Base-by-base conservation (phyloP, 2,888 invertebrate species). In the Dasypolia templi region DNA sequence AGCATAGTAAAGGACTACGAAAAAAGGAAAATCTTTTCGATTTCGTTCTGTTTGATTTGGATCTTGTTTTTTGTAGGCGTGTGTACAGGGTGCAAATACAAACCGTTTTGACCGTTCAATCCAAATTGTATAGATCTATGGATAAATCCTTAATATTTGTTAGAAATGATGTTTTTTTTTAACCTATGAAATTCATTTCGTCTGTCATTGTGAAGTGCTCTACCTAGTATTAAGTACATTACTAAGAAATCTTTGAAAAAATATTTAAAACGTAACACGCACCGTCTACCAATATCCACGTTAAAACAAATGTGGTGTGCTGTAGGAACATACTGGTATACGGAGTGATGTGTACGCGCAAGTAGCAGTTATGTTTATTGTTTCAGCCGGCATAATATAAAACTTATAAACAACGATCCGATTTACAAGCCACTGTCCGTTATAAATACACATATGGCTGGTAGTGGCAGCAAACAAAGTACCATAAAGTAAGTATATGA, bases 341-440 rank as follows among this genome's bases (percentile, higher is more conserved):
- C 80, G 69, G 75, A 72, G 64, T 65, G 75, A 65, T 72, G 81
- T 71, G 61, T 72, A 71, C 79, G 83, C 86, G 84, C 89, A 88
- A 90, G 91, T 91, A 92, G 89, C 90, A 87, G 82, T 83, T 79
- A 88, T 94, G 91, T 93, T 93, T 94, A 92, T 93, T 93, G 85
- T 91, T 89, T 58, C 92, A 92, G 91, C 89, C 93, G 90, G 90
- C 89, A 89, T 91, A 90, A 92, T 93, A 92, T 93, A 91, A 93
- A 93, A 93, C 89, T 93, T 92, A 92, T 95, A 95, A 95, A 95
- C 95, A 95, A 94, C 92, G 91, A 89, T 88, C 91, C 91, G 93
- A 94, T 94, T 93, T 94, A 94, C 93, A 92, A 86, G 92, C 93
- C 91, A 92, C 94, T 93, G 94, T 93, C 86, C 88, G 89, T 88